Percentiles rank a stretch among this genome's conserved stretches.
Evolutionary conservation across 2,888 invertebrate species (phyloP).

Genomic region (Diarsia dahlii): DNA sequence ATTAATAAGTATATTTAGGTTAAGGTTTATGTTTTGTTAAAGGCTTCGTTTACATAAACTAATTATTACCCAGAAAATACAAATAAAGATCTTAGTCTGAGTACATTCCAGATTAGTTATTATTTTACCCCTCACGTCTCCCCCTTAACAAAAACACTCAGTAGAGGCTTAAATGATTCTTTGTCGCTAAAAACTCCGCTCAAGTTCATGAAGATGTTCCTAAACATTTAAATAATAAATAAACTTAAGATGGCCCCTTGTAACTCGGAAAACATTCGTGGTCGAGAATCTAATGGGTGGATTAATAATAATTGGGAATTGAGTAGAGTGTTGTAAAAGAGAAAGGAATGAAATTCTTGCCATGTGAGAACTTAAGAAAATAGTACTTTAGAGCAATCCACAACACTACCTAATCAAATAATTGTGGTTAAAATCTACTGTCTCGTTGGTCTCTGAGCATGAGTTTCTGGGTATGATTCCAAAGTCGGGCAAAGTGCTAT

Average conservation of each 20-base stretch:
- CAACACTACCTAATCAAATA: no score
- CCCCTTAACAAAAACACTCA: conserved; percentile 72
- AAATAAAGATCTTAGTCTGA: neutral
- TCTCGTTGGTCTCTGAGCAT: no score
- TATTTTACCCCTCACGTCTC: conserved; percentile 2
- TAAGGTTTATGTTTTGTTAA: no score
- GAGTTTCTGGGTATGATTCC: no score
- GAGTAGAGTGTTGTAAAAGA: neutral
- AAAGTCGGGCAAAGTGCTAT: no score
- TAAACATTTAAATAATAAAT: conserved; percentile 69
- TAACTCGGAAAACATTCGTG: conserved; percentile 40
- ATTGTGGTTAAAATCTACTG: no score
- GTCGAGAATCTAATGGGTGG: conserved; percentile 51
- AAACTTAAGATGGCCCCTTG: conserved; percentile 46
- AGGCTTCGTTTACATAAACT: no score
- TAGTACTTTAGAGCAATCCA: no score
- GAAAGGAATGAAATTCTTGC: neutral
- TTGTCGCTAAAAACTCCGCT: conserved; percentile 69
- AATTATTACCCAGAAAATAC: neutral
- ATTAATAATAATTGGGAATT: conserved; percentile 45
- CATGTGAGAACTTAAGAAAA: neutral
- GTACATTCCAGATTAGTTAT: neutral
- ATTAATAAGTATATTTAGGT: no score
- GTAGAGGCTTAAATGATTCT: conserved; percentile 69
- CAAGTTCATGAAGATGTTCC: conserved; percentile 66